A percentile compares a stretch with the other conserved stretches of the same genome.
Evolutionary conservation across 2,113 vertebrate genomes (phyloP).

Genomic region (Mesocricetus auratus): DNA sequence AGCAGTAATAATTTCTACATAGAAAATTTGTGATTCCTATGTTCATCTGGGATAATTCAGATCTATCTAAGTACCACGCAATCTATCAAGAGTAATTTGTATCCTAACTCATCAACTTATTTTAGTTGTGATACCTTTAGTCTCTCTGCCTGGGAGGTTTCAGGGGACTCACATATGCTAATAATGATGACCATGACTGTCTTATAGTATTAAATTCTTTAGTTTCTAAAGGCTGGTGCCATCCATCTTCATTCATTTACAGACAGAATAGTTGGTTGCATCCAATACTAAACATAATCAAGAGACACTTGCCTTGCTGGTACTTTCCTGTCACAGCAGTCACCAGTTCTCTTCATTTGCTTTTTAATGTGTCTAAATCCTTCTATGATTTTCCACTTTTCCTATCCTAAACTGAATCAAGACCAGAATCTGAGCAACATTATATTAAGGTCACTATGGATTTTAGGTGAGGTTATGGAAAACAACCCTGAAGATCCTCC

Average conservation of each 20-base stretch:
- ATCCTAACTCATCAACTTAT: not conserved
- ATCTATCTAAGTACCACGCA: not conserved
- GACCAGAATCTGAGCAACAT: not conserved
- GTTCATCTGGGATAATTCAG: not conserved
- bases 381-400: not conserved
- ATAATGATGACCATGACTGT: not conserved
- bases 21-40: not conserved
- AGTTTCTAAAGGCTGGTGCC: not conserved
- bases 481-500: not conserved
- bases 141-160: constrained; percentile 1
- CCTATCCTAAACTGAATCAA: not conserved
- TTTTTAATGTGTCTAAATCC: not conserved
- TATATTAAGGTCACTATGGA: not conserved
- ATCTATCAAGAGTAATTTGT: not conserved
- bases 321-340: not conserved
- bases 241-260: not conserved
- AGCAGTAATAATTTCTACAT: not conserved
- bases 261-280: not conserved
- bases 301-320: not conserved
- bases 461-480: not conserved
- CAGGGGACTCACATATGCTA: not conserved
- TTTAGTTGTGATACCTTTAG: not conserved
- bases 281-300: not conserved
- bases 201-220: not conserved
- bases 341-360: not conserved